phyloP scores from a whole-genome alignment of 2,797 vertebrate species.

The Dermochelys coriacea region DNA sequence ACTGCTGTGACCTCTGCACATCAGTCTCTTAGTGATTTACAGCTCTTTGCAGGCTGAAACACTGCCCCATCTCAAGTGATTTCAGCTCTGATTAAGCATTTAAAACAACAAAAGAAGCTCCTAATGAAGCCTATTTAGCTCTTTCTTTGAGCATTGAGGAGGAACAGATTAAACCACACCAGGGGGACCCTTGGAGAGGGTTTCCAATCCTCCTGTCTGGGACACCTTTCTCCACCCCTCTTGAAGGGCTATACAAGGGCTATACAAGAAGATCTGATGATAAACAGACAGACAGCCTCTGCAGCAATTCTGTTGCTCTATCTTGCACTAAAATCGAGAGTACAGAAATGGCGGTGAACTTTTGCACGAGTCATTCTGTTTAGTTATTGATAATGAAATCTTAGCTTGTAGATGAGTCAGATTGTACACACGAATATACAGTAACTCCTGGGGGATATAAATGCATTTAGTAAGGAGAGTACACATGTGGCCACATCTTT shows the following conservation, averaged over 20 bases:
- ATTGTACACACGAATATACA: not conserved
- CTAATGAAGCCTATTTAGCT: no score
- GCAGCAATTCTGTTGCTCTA: not conserved
- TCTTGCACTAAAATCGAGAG: not conserved
- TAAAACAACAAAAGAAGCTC: no score
- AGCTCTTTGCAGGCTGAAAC: no score
- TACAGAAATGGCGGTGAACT: not conserved
- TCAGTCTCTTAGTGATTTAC: no score
- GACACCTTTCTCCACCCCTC: no score
- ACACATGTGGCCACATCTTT: not conserved
- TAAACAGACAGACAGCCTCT: not conserved
- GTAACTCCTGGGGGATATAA: not conserved
- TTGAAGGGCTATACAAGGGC: not conserved
- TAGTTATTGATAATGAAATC: not conserved
- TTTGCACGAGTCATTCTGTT: not conserved
- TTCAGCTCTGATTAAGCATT: no score
- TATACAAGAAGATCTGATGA: not conserved
- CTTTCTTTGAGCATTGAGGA: no score
- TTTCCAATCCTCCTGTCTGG: no score
- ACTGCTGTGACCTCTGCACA: no score
- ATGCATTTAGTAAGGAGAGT: not conserved
- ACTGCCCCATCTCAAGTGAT: no score
- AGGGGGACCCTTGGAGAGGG: no score
- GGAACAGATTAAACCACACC: no score
- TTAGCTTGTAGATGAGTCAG: constrained; percentile 3